Evolutionary conservation across 2,888 invertebrate genomes (phyloP).

Genomic region (Marasmarcha lunaedactyla): DNA sequence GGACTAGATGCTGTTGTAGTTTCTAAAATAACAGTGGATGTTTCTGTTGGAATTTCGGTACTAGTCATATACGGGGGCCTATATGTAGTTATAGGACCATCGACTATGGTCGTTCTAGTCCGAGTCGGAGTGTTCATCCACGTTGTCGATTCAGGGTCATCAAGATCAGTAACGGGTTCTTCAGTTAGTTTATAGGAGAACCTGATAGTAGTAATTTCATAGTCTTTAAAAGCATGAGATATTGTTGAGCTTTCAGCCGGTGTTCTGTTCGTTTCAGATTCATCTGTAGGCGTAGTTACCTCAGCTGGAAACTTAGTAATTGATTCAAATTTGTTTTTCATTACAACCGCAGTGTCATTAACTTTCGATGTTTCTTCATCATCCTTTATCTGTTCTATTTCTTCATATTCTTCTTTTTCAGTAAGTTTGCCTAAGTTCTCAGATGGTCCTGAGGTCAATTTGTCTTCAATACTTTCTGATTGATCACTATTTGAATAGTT

Average conservation of each 20-base stretch:
- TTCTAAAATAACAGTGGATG: conserved; percentile 33
- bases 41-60: conserved; percentile 32
- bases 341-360: conserved; percentile 20
- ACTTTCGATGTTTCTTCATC: conserved; percentile 25
- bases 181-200: conserved; percentile 52
- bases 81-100: conserved; percentile 49
- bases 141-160: conserved; percentile 24
- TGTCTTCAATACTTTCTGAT: conserved; percentile 24
- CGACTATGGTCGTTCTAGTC: conserved; percentile 30
- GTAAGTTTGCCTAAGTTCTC: neutral
- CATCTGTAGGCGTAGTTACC: conserved; percentile 54
- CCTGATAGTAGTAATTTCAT: conserved; percentile 57
- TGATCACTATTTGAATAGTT: conserved; percentile 43
- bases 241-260: conserved; percentile 25
- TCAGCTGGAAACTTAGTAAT: conserved; percentile 57
- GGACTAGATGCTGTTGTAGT: conserved; percentile 19
- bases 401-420: neutral
- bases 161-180: conserved; percentile 22
- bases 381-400: conserved; percentile 32
- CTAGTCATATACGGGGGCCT: conserved; percentile 45
- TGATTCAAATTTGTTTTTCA: conserved; percentile 58
- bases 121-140: conserved; percentile 46
- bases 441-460: conserved; percentile 13
- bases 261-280: conserved; percentile 30
- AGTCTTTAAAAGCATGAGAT: conserved; percentile 20